Evolutionary conservation across 2,797 vertebrate genomes (phyloP).

Genomic region (Aulostomus chinensis): DNA sequence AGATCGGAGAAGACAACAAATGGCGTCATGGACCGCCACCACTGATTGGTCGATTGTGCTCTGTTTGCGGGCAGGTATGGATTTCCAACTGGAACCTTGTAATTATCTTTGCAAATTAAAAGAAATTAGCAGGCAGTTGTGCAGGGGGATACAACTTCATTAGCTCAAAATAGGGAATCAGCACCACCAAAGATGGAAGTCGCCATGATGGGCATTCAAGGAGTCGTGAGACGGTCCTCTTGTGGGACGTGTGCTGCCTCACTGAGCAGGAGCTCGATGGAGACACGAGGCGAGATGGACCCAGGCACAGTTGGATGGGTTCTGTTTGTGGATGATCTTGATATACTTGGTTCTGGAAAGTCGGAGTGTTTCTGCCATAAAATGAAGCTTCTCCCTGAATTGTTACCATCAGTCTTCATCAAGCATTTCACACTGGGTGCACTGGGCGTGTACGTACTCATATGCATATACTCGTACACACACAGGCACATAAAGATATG

Average conservation of each 20-base stretch:
- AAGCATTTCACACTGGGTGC: slow-evolving; percentile 20
- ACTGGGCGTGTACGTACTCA: too few species aligned
- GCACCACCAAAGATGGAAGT: slow-evolving; percentile 64
- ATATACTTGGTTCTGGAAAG: slow-evolving; percentile 54
- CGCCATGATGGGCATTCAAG: slow-evolving; percentile 66
- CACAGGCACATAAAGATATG: too few species aligned
- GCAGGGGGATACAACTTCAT: slow-evolving; percentile 71
- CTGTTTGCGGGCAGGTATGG: slow-evolving; percentile 59
- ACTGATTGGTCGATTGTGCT: slow-evolving; percentile 65
- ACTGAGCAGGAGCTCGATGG: slow-evolving; percentile 23
- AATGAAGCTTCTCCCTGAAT: slow-evolving; percentile 48
- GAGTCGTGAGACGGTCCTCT: slow-evolving; percentile 43
- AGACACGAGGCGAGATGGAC: background rate
- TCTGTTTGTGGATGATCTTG: slow-evolving; percentile 33
- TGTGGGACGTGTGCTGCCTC: slow-evolving; percentile 45
- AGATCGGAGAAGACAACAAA: slow-evolving; percentile 51
- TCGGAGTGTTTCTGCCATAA: slow-evolving; percentile 32
- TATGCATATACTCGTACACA: too few species aligned
- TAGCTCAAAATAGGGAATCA: slow-evolving; percentile 70
- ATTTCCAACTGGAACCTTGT: slow-evolving; percentile 72
- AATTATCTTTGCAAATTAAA: slow-evolving; percentile 82
- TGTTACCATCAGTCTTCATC: background rate
- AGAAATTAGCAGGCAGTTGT: slow-evolving; percentile 69
- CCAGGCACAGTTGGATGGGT: too few species aligned
- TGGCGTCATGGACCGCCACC: slow-evolving; percentile 14